These are phyloP conservation scores for Apis cerana DNA, from an alignment of 1,140 invertebrate species.

Conservation along the genomic window DNA sequence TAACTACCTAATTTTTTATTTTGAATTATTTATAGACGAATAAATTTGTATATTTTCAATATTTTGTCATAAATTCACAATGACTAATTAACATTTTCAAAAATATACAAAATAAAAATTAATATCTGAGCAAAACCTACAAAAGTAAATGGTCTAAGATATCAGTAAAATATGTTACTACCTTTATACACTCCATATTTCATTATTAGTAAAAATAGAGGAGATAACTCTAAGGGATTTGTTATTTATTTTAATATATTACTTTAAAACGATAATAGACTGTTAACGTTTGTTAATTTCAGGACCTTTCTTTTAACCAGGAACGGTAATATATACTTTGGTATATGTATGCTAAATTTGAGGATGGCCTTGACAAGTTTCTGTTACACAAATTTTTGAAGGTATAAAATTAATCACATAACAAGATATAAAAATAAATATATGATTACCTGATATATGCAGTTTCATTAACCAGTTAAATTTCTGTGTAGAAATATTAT, in stretches of 20 bases:
- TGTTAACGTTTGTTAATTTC: slow-evolving; percentile 59
- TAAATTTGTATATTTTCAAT: slow-evolving; percentile 18
- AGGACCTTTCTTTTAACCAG: slow-evolving; percentile 56
- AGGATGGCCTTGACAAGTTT: slow-evolving; percentile 65
- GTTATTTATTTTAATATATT: slow-evolving; percentile 65
- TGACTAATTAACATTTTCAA: not conserved
- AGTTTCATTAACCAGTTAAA: slow-evolving; percentile 43
- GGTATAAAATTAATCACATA: slow-evolving; percentile 43
- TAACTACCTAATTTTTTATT: slow-evolving; percentile 29
- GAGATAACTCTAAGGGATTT: slow-evolving; percentile 55
- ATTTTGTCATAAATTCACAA: not conserved
- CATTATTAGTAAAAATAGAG: slow-evolving; percentile 65
- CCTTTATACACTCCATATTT: slow-evolving; percentile 50
- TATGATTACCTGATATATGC: slow-evolving; percentile 58
- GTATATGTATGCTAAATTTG: slow-evolving; percentile 58
- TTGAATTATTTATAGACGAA: slow-evolving; percentile 1
- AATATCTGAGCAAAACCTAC: slow-evolving; percentile 13
- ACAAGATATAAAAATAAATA: slow-evolving; percentile 30
- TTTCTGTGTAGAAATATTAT: slow-evolving; percentile 27
- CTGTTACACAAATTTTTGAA: slow-evolving; percentile 35
- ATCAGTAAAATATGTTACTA: slow-evolving; percentile 51
- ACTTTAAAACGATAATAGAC: slow-evolving; percentile 61
- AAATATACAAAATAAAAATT: slow-evolving; percentile 12
- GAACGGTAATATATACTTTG: slow-evolving; percentile 66
- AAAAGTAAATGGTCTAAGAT: slow-evolving; percentile 50